These are phyloP conservation scores for Psophia crepitans DNA, from an alignment of 2,113 vertebrate species.

Conservation along the genomic window DNA sequence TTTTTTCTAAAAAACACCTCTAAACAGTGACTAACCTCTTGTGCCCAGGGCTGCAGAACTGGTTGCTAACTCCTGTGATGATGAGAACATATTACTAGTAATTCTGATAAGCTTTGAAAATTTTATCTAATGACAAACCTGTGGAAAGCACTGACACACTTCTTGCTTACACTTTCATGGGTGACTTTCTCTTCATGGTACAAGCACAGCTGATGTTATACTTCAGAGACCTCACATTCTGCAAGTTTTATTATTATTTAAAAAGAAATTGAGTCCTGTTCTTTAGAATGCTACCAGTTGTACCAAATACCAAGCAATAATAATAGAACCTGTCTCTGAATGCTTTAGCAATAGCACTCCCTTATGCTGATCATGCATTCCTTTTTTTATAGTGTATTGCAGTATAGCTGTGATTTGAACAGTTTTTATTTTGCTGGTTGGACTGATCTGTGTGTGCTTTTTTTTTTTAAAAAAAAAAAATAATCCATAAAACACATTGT, in stretches of 20 bases:
- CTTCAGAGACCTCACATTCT: neutral
- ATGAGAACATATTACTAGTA: neutral
- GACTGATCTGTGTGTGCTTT: neutral
- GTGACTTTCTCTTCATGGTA: neutral
- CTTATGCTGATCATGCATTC: fast-evolving
- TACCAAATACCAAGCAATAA: neutral
- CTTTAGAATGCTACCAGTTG: neutral
- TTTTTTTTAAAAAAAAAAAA: neutral
- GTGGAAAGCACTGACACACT: neutral
- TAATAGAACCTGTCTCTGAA: neutral
- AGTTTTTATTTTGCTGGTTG: neutral
- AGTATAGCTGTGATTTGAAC: neutral
- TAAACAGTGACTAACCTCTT: neutral
- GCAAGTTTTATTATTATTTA: neutral
- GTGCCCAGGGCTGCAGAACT: neutral
- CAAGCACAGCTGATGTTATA: neutral
- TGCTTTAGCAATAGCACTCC: neutral
- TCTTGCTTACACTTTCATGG: neutral
- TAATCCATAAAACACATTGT: neutral
- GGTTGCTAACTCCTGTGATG: neutral
- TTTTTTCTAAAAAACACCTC: neutral
- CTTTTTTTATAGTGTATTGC: neutral
- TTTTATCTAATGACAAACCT: neutral
- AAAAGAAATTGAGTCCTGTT: neutral
- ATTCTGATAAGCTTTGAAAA: neutral